Evolutionary conservation across 1,140 invertebrate genomes (phyloP).

Genomic region (Myzus persicae): DNA sequence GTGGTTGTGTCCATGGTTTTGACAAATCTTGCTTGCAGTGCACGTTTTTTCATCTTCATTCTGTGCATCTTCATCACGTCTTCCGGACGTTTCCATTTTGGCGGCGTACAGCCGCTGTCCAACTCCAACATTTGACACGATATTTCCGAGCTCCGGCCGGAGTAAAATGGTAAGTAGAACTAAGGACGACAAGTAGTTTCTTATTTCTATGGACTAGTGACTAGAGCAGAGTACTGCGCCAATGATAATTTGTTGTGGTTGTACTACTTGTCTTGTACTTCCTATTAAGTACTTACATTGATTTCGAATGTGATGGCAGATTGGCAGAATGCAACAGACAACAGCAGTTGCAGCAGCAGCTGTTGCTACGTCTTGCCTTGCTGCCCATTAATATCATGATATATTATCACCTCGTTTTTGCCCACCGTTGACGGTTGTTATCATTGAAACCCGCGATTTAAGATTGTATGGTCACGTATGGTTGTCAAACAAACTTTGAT

Average conservation of each 20-base stretch:
- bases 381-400: too few relatives aligned
- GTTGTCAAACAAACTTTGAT: too few relatives aligned
- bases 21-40: conserved; percentile 72
- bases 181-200: neutral
- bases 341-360: neutral
- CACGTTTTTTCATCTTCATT: conserved; percentile 74
- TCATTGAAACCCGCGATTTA: neutral
- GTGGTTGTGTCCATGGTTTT: conserved; percentile 59
- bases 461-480: too few relatives aligned
- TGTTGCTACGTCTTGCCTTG: too few relatives aligned
- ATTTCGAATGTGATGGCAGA: neutral
- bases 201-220: too few relatives aligned
- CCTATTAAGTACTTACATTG: too few relatives aligned
- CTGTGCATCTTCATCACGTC: conserved; percentile 75
- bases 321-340: too few relatives aligned
- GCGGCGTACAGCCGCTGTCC: conserved; percentile 59
- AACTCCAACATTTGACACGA: conserved; percentile 31
- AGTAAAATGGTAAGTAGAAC: neutral
- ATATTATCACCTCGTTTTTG: neutral
- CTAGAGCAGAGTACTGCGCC: neutral
- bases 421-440: neutral
- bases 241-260: neutral
- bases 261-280: neutral
- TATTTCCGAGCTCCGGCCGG: neutral
- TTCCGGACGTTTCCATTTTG: conserved; percentile 70